These are phyloP conservation scores for Plumapathes pennacea DNA, from an alignment of 92 coral and sea anemone genomes.

Conservation along the genomic window DNA sequence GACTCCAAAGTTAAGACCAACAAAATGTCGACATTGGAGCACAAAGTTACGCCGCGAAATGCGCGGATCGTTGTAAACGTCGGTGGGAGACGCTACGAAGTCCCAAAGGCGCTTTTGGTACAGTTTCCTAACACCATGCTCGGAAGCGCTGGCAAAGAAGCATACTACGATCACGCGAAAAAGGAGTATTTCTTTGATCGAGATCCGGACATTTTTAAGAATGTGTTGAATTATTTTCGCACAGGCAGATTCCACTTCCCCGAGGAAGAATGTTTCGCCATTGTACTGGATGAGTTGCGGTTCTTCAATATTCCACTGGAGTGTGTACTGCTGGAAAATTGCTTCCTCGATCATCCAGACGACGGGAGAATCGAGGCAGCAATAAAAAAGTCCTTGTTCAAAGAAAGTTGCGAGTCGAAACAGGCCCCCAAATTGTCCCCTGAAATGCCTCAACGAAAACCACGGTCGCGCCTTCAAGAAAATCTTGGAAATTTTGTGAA, in stretches of 20 bases:
- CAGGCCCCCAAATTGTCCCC: not conserved
- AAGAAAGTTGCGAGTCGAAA: not conserved
- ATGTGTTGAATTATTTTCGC: constrained; percentile 44
- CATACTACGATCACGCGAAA: constrained; percentile 17
- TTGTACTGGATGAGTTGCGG: constrained; percentile 21
- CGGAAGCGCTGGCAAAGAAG: not conserved
- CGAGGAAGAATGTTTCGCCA: constrained; percentile 44
- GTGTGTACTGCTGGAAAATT: constrained; percentile 3
- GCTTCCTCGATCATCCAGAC: constrained; percentile 22
- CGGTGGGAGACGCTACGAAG: constrained; percentile 23
- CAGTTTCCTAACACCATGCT: constrained; percentile 22
- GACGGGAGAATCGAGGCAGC: not conserved
- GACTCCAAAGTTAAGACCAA: no score
- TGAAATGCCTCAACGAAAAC: no score
- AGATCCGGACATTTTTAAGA: constrained; percentile 58
- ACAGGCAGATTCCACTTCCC: constrained; percentile 55
- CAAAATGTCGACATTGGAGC: no score
- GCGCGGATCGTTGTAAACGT: constrained; percentile 25
- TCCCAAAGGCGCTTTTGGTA: constrained; percentile 10
- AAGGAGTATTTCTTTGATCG: constrained; percentile 60
- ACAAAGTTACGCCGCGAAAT: no score
- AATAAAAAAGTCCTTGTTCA: not conserved
- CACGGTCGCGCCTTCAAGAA: no score
- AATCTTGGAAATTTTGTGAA: constrained; percentile 12
- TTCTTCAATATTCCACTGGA: constrained; percentile 22